Evolutionary conservation across 2,888 invertebrate species (phyloP).

Genomic region (Dryocosmus kuriphilus): DNA sequence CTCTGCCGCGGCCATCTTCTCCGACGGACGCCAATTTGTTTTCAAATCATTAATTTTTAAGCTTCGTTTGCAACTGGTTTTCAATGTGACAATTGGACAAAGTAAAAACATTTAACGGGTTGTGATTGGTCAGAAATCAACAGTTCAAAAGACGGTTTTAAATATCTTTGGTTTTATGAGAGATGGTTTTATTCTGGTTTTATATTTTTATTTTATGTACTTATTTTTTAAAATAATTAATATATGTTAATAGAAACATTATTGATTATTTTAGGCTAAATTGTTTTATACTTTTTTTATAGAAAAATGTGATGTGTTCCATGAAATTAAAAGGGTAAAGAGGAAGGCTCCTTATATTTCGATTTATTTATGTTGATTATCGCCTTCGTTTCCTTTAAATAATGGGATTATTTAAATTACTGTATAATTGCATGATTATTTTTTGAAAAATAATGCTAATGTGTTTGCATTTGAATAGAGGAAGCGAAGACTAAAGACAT

Average conservation of each 20-base stretch:
- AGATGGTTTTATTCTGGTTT: too few species aligned
- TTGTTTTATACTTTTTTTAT: background rate
- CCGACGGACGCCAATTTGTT: slow-evolving; percentile 58
- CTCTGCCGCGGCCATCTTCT: slow-evolving; percentile 67
- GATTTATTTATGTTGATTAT: background rate
- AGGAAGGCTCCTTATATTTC: background rate
- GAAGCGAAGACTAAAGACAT: background rate
- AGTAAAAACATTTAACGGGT: background rate
- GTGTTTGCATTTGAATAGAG: background rate
- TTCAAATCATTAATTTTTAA: slow-evolving; percentile 38
- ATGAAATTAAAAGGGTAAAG: too few species aligned
- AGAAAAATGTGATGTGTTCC: too few species aligned
- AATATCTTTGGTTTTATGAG: too few species aligned
- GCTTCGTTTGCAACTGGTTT: slow-evolving; percentile 46
- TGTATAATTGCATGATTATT: background rate
- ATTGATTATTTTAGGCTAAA: background rate
- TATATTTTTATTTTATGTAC: too few species aligned
- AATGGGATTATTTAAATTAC: background rate
- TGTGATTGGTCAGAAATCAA: background rate
- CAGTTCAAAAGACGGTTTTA: background rate
- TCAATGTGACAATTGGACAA: slow-evolving; percentile 2
- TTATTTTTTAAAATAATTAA: too few species aligned
- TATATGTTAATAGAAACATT: too few species aligned
- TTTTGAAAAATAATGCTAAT: background rate
- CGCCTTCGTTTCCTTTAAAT: background rate